A percentile compares a stretch with the other conserved stretches of the same genome.
phyloP scores from a whole-genome alignment of 2,888 invertebrate species.

The Agrochola lychnidis region DNA sequence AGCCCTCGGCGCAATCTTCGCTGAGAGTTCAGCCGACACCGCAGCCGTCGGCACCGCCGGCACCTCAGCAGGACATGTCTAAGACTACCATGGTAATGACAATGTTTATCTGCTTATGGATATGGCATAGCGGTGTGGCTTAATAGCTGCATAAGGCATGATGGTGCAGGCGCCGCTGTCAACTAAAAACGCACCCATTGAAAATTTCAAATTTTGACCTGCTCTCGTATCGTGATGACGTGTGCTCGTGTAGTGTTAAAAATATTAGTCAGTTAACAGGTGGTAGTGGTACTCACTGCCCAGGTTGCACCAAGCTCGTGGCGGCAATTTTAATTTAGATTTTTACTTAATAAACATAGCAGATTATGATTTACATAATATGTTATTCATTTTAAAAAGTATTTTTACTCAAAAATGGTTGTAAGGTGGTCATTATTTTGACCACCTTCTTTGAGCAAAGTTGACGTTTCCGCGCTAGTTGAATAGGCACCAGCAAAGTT shows the following conservation, averaged over 20 bases:
- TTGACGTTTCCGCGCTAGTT: too few species aligned
- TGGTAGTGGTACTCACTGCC: background rate
- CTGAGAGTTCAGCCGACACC: conserved; percentile 82
- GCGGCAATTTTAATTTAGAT: background rate
- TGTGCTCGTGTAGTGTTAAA: background rate
- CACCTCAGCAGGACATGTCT: conserved; percentile 85
- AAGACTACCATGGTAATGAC: conserved; percentile 83
- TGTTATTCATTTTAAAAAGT: too few species aligned
- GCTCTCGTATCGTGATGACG: background rate
- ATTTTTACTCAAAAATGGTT: too few species aligned
- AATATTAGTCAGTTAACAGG: background rate
- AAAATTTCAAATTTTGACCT: background rate
- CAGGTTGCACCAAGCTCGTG: background rate
- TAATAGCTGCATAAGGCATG: background rate
- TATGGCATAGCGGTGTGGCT: background rate
- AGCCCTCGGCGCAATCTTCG: conserved; percentile 77
- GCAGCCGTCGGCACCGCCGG: conserved; percentile 84
- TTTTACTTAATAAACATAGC: too few species aligned
- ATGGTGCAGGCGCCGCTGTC: background rate
- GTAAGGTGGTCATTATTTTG: too few species aligned
- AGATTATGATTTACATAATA: too few species aligned
- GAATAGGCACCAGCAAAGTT: too few species aligned
- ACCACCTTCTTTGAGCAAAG: too few species aligned
- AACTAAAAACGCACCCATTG: background rate
- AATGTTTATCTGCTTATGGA: conserved; percentile 3